phyloP scores from a whole-genome alignment of 2,797 vertebrate species.

The Serranus cabrilla region DNA sequence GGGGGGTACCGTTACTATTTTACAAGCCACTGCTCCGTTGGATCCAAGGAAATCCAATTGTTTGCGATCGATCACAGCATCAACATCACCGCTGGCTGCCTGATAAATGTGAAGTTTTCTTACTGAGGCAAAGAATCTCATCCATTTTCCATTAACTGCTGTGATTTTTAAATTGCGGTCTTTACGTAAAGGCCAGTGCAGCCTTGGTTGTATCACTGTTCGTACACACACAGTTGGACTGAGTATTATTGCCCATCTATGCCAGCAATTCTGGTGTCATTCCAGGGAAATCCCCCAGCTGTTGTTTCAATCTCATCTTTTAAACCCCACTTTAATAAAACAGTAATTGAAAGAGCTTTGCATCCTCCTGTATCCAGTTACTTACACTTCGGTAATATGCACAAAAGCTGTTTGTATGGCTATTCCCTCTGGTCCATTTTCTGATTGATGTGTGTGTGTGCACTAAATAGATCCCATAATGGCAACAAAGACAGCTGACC shows the following conservation, averaged over 20 bases:
- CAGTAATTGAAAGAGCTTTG: conserved; percentile 81
- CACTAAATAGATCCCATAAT: conserved; percentile 66
- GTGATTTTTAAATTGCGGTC: no score
- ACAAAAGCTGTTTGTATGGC: conserved; percentile 75
- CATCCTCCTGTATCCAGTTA: conserved; percentile 80
- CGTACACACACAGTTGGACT: conserved; percentile 18
- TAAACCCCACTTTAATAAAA: conserved; percentile 83
- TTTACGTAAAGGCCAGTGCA: neutral
- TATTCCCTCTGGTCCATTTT: conserved; percentile 56
- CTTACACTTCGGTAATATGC: conserved; percentile 72
- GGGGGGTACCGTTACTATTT: conserved; percentile 53
- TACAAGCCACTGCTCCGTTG: conserved; percentile 40
- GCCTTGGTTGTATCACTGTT: conserved; percentile 18
- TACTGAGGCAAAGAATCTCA: no score
- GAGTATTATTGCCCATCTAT: conserved; percentile 69
- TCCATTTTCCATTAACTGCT: no score
- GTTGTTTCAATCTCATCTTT: conserved; percentile 79
- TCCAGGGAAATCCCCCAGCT: conserved; percentile 83
- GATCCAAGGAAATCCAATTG: conserved; percentile 50
- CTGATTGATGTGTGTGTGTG: conserved; percentile 57
- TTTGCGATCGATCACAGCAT: conserved; percentile 40
- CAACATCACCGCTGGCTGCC: conserved; percentile 16
- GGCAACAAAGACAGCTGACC: conserved; percentile 75
- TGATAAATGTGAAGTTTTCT: conserved; percentile 40
- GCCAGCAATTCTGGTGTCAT: conserved; percentile 76